Base-by-base conservation (phyloP, 2,113 vertebrate species). In the Stomatorhinus ivindoensis region DNA sequence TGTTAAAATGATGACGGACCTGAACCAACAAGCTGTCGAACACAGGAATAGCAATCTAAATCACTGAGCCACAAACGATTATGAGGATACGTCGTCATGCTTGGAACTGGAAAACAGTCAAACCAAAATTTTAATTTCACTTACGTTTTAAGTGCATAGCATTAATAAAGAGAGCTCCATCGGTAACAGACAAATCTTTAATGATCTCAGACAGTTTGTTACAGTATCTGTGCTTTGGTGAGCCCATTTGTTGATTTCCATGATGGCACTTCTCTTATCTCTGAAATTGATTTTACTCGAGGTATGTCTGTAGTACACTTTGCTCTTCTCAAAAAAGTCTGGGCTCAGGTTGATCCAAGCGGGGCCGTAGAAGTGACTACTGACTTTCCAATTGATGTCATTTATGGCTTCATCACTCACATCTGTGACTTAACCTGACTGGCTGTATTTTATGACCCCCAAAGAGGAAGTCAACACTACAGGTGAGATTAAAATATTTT, bases 221-320 rank as follows among this genome's bases (percentile, higher is more conserved):
- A n/a, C n/a, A n/a, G n/a, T n/a, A 5, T n/a, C 24, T 65, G 91
- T 91, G n/a, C 46, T 76, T 27, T 89, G 65, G 15, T 88, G 53
- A 21, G 88, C 90, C 89, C 90, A 90, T 39, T 90, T 80, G 55
- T 91, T 91, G 88, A 91, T 88, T 58, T 90, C 82, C 42, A 69
- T n/a, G 2, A 90, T 50, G 48, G 86, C 73, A 19, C 50, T 89
- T n/a, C 85, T 87, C 88, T 89, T 90, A 76, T 91, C 89, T 39
- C 82, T 90, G 39, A 91, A 90, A 48, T 88, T 89, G 27, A 90
- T 51, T 87, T 89, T 87, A 73, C 48, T 58, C 15, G 83, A 88
- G 17, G 87, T 84, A 9, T 87, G 89, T 13, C 11, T 73, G 88
- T 91, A 90, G 76, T 86, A 86, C 5, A 7, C 7, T 88, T 89